phyloP scores from a whole-genome alignment of 2,888 invertebrate species.

The Tipula vernalis region DNA sequence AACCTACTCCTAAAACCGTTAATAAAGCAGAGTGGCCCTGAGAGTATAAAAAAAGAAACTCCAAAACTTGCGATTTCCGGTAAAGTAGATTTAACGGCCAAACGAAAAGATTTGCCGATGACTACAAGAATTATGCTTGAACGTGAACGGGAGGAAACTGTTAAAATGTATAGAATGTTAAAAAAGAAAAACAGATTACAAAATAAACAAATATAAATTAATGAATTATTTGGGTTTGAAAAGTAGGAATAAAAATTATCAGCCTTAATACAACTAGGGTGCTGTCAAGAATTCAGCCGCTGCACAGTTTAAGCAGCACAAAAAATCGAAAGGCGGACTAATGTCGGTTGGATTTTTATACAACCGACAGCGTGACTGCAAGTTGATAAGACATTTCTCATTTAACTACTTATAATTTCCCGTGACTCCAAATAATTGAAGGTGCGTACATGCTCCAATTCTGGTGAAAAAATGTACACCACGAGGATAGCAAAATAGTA shows the following conservation, averaged over 20 bases:
- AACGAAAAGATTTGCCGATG: constrained; percentile 46
- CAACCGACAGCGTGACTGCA: too few relatives aligned
- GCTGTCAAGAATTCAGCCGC: too few relatives aligned
- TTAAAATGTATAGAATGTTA: constrained; percentile 45
- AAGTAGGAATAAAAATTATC: background rate
- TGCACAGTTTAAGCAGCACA: too few relatives aligned
- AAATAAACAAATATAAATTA: background rate
- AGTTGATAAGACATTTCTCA: too few relatives aligned
- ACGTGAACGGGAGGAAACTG: constrained; percentile 42
- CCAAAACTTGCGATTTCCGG: constrained; percentile 5
- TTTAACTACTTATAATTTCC: too few relatives aligned
- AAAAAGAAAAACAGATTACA: constrained; percentile 29
- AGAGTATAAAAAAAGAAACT: background rate
- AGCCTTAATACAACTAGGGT: too few relatives aligned
- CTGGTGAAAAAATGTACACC: too few relatives aligned
- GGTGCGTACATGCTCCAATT: too few relatives aligned
- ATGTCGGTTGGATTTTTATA: too few relatives aligned
- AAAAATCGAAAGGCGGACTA: too few relatives aligned
- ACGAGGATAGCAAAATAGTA: too few relatives aligned
- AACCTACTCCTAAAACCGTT: constrained; percentile 46
- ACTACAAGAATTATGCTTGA: constrained; percentile 46
- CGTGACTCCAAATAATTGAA: too few relatives aligned
- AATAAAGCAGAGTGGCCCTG: constrained; percentile 22
- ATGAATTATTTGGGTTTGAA: background rate
- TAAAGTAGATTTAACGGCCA: constrained; percentile 37